These are phyloP conservation scores for Hydrophis major DNA, from an alignment of 2,797 vertebrate genomes.

Conservation along the genomic window DNA sequence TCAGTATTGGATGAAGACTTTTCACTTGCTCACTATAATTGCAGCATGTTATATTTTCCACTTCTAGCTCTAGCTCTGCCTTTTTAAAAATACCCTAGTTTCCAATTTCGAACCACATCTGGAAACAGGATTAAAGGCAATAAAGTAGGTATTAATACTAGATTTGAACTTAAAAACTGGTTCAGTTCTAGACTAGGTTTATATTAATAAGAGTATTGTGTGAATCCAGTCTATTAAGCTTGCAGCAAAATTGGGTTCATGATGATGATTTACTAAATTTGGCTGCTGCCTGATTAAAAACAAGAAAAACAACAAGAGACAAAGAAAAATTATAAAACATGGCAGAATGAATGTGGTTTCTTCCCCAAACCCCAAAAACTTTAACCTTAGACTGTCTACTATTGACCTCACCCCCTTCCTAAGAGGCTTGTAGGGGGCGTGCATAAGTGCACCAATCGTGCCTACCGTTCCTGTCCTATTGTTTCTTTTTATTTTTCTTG, in stretches of 20 bases:
- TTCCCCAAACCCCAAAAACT: no score
- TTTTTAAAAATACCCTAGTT: background rate
- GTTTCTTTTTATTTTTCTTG: no score
- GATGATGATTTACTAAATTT: background rate
- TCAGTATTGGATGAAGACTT: background rate
- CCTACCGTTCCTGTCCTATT: no score
- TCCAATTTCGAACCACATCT: background rate
- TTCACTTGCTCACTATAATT: background rate
- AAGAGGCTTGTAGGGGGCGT: no score
- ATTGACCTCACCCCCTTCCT: no score
- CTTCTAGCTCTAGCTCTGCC: background rate
- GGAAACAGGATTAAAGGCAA: background rate
- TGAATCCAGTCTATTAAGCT: background rate
- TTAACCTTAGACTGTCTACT: no score
- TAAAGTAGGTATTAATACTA: background rate
- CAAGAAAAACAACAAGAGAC: background rate
- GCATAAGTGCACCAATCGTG: no score
- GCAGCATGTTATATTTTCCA: background rate
- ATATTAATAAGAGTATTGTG: background rate
- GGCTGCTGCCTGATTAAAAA: background rate
- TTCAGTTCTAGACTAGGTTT: background rate
- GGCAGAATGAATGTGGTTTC: background rate
- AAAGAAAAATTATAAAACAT: background rate
- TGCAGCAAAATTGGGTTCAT: background rate
- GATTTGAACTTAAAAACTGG: background rate